These are phyloP conservation scores for Drosophila truncata DNA, from an alignment of 1,140 invertebrate genomes.

Conservation along the genomic window DNA sequence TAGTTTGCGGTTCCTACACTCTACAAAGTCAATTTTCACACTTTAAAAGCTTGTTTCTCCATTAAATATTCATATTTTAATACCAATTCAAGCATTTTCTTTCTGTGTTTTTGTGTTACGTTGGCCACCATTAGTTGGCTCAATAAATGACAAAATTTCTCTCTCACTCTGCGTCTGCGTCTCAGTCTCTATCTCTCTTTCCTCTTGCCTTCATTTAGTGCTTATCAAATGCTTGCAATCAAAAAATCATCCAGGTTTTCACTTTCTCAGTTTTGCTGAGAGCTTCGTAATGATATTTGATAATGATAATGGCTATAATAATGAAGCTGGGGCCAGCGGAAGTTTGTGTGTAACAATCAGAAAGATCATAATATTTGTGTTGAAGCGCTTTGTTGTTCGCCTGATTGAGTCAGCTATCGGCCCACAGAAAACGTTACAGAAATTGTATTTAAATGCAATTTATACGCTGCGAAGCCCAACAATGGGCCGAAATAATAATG, in stretches of 20 bases:
- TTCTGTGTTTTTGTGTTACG: slow-evolving; percentile 52
- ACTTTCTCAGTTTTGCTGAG: slow-evolving; percentile 58
- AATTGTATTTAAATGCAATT: slow-evolving; percentile 77
- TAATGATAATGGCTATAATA: slow-evolving; percentile 44
- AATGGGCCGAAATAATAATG: slow-evolving; percentile 61
- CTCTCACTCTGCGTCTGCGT: slow-evolving; percentile 10
- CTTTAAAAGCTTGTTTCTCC: background rate
- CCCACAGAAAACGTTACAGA: slow-evolving; percentile 29
- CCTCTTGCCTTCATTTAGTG: slow-evolving; percentile 39
- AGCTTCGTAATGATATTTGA: slow-evolving; percentile 24
- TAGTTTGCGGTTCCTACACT: too few species aligned
- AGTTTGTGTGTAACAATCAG: slow-evolving; percentile 71
- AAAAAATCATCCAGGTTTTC: slow-evolving; percentile 63
- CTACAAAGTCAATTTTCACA: background rate
- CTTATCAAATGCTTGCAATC: slow-evolving; percentile 75
- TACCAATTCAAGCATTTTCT: background rate
- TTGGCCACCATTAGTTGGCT: slow-evolving; percentile 76
- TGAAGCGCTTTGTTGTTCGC: slow-evolving; percentile 67
- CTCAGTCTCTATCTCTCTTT: background rate
- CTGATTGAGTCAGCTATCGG: slow-evolving; percentile 64
- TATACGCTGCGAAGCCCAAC: slow-evolving; percentile 55
- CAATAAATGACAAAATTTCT: slow-evolving; percentile 71
- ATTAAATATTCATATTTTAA: background rate
- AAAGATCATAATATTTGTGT: slow-evolving; percentile 75
- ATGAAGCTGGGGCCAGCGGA: slow-evolving; percentile 51